These are phyloP conservation scores for Scaptomyza parva DNA, from an alignment of 2,888 invertebrate species.

Conservation along the genomic window DNA sequence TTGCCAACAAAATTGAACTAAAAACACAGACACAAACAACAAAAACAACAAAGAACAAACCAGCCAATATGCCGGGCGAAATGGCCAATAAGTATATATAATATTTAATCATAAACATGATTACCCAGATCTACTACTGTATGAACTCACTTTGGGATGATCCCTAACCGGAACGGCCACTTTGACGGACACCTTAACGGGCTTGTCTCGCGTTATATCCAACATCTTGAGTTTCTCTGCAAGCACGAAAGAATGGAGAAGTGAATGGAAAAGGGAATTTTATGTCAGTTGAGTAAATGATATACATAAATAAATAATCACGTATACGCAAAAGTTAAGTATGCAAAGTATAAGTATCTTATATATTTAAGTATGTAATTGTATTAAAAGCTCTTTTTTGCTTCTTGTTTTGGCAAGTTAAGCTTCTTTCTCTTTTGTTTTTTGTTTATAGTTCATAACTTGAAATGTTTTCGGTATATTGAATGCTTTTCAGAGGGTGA, in stretches of 20 bases:
- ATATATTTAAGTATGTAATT: background rate
- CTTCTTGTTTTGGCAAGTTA: background rate
- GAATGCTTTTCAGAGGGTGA: no score
- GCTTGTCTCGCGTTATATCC: constrained; percentile 94
- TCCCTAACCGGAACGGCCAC: constrained; percentile 94
- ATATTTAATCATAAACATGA: constrained; percentile 25
- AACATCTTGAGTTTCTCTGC: constrained; percentile 89
- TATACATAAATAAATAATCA: background rate
- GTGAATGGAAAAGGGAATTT: no score
- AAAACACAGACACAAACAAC: no score
- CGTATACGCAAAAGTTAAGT: background rate
- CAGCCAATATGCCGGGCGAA: constrained; percentile 29
- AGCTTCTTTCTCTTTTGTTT: background rate
- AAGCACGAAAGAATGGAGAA: background rate
- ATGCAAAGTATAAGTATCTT: background rate
- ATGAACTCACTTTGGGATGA: constrained; percentile 92
- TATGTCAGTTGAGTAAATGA: background rate
- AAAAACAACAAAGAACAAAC: constrained; percentile 69
- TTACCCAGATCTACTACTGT: constrained; percentile 12
- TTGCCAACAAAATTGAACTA: constrained; percentile 99
- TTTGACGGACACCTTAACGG: constrained; percentile 93
- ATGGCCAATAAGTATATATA: constrained; percentile 18
- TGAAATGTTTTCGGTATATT: no score
- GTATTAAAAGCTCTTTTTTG: background rate
- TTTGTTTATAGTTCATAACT: background rate